Evolutionary conservation across 2,888 invertebrate genomes (phyloP).

Genomic region (Halocaridina rubra): DNA sequence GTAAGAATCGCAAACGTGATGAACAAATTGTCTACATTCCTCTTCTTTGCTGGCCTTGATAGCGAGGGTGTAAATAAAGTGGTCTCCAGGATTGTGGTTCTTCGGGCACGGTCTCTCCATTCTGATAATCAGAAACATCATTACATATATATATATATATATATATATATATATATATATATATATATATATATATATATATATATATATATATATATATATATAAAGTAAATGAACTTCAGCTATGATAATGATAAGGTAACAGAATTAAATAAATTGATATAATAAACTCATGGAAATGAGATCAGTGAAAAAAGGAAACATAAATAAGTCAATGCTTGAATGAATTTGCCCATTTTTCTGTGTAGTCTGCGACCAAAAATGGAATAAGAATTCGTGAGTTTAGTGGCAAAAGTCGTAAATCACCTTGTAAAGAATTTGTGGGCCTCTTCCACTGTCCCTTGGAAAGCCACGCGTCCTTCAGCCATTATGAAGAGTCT

Average conservation of each 20-base stretch:
- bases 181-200: conserved; percentile 37
- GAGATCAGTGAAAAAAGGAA: too few relatives aligned
- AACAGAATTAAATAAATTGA: too few relatives aligned
- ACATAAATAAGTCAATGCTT: too few relatives aligned
- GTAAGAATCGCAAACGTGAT: conserved; percentile 81
- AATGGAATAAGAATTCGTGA: too few relatives aligned
- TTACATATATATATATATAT: conserved; percentile 31
- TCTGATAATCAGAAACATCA: conserved; percentile 36
- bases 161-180: conserved; percentile 45
- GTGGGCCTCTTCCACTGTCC: conserved; percentile 82
- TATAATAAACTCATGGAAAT: too few relatives aligned
- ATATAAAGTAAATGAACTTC: conserved; percentile 42
- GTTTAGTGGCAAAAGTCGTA: neutral
- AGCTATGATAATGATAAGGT: neutral
- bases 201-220: conserved; percentile 45
- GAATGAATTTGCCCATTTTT: too few relatives aligned
- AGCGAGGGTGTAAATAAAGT: conserved; percentile 89
- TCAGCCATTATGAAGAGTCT: conserved; percentile 89
- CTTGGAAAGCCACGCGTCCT: conserved; percentile 85
- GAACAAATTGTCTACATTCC: conserved; percentile 81
- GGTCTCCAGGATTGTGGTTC: conserved; percentile 95
- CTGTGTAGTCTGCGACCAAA: too few relatives aligned
- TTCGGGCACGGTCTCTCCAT: conserved; percentile 75
- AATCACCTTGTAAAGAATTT: conserved; percentile 83
- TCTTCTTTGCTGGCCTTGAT: conserved; percentile 86